Evolutionary conservation across 2,113 vertebrate genomes (phyloP), one percentile per base, ranked within the genome.

Genomic region (Eubucco bourcierii): DNA sequence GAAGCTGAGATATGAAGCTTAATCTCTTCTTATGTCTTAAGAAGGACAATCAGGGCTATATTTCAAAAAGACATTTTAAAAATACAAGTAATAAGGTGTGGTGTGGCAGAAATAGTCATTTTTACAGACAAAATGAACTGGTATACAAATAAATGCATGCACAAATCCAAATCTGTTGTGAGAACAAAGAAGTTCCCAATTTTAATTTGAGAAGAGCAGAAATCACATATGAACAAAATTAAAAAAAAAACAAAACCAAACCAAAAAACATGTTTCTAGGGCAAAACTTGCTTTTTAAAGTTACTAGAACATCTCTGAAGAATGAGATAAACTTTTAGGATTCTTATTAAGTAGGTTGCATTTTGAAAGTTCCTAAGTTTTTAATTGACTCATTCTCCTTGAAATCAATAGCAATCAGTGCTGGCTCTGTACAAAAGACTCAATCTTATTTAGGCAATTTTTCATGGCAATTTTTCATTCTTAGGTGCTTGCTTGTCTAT

Each of bases 21-120:
- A 96, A 94, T 94, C 91, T 90, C 89, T 76, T 94, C 92, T 91
- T 89, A 89, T 31, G 37, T 60, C 34, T 94, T 91, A 86, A 94
- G 85, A 79, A 90, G 63, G 77, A 80, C 44, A 83, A 75, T n/a
- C 41, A 52, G 44, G 80, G 18, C 23, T 78, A 89, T 29, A 76
- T 84, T 84, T 91, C 37, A 46, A 60, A 83, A 80, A 64, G 16
- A 28, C 31, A 16, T 64, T 59, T 94, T 61, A 9, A 50, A 93
- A 85, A 87, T 12, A 1, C 37, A 23, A 46, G 12, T 17, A 65
- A 61, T 72, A 31, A 75, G 61, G 1, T 39, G 11, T 12, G 24
- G 66, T 52, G 37, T 24, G 41, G 17, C 9, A 80, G 33, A 77
- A 94, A 19, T 7, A 37, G 20, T 25, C 2, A 59, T 53, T 77